Percentiles rank a stretch among this genome's conserved stretches.
Evolutionary conservation across 1,140 invertebrate genomes (phyloP).

Genomic region (Elysia chlorotica): DNA sequence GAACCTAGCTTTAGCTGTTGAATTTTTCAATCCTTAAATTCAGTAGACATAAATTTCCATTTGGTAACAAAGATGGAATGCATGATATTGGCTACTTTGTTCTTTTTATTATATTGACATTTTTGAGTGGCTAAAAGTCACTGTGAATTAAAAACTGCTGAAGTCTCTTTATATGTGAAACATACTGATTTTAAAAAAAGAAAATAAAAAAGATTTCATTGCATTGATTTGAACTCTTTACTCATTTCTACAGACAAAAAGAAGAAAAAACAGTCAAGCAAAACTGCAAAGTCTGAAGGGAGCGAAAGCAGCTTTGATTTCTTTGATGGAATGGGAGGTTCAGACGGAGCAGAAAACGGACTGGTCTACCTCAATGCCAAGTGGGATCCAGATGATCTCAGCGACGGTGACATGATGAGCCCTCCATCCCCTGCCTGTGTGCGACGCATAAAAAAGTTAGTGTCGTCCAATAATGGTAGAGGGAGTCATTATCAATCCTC

Average conservation of each 20-base stretch:
- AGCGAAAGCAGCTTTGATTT: not conserved
- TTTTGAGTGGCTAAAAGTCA: not conserved
- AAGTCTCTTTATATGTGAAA: too few relatives aligned
- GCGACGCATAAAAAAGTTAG: constrained; percentile 24
- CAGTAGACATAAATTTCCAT: not conserved
- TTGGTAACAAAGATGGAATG: not conserved
- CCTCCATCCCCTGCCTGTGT: constrained; percentile 17
- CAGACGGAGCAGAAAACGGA: not conserved
- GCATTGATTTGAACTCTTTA: not conserved
- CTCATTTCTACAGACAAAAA: not conserved
- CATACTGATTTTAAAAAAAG: too few relatives aligned
- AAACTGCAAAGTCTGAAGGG: not conserved
- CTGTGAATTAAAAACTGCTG: not conserved
- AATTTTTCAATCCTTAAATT: not conserved
- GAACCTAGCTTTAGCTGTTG: not conserved
- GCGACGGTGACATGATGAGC: not conserved
- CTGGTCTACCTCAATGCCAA: constrained; percentile 19
- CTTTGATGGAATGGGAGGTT: not conserved
- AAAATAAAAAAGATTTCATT: too few relatives aligned
- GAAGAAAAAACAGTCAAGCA: not conserved
- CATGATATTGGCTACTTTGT: not conserved
- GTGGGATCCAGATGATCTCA: constrained; percentile 19
- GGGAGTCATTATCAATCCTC: too few relatives aligned
- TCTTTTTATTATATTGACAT: not conserved
- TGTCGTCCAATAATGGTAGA: not conserved